A percentile compares a stretch with the other conserved stretches of the same genome.
Conservation (phyloP, 1,140 invertebrate genomes). For the Amyelois transitella region DNA sequence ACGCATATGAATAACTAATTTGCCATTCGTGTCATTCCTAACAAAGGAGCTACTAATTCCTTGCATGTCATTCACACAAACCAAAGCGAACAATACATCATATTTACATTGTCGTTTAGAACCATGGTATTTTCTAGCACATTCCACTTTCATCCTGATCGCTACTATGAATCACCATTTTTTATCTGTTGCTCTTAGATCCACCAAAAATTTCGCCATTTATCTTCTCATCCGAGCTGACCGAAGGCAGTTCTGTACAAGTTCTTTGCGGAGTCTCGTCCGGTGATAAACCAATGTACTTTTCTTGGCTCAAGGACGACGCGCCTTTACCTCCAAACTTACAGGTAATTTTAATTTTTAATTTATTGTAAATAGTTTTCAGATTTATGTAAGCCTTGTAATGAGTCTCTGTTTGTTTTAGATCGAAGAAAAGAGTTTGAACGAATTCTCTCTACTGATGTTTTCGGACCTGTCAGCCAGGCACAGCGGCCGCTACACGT, state of each 20-base stretch:
- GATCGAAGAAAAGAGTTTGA: slow-evolving; percentile 80
- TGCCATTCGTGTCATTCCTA: not conserved
- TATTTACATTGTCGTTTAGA: not conserved
- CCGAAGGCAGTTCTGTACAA: slow-evolving; percentile 89
- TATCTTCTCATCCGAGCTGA: slow-evolving; percentile 86
- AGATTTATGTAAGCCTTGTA: slow-evolving; percentile 8
- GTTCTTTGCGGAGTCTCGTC: slow-evolving; percentile 88
- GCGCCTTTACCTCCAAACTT: slow-evolving; percentile 76
- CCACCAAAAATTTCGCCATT: slow-evolving; percentile 87
- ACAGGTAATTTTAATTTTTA: slow-evolving; percentile 70
- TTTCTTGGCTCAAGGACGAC: slow-evolving; percentile 88
- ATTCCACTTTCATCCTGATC: not conserved
- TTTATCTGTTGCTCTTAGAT: slow-evolving; percentile 33
- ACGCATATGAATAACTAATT: not conserved
- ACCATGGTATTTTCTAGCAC: not conserved
- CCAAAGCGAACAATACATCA: not conserved
- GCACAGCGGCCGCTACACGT: slow-evolving; percentile 88
- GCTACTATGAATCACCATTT: not conserved
- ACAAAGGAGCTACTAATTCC: not conserved
- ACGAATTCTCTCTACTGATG: slow-evolving; percentile 81
- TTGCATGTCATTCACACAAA: not conserved
- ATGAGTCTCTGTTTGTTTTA: slow-evolving; percentile 26
- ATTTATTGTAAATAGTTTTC: not conserved
- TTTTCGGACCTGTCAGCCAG: slow-evolving; percentile 79
- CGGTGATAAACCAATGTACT: slow-evolving; percentile 87